Conservation (phyloP, 2,888 invertebrate species). For the Heteromurus nitidus region DNA sequence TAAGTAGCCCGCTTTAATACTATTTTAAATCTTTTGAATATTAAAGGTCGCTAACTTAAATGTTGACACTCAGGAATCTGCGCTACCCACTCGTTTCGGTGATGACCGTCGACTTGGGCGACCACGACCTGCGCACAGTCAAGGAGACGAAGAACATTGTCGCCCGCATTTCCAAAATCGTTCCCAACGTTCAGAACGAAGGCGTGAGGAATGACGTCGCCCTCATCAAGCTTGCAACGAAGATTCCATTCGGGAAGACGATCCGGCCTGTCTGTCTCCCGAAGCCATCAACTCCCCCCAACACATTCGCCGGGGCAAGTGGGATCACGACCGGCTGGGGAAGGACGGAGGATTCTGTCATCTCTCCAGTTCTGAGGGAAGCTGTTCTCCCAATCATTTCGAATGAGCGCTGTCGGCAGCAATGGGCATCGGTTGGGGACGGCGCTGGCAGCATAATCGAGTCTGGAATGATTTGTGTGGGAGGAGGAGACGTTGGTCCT, state of each 20-base stretch:
- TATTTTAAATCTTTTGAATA: not conserved
- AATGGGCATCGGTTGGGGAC: slow-evolving; percentile 62
- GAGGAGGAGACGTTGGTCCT: slow-evolving; percentile 68
- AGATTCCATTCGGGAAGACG: slow-evolving; percentile 58
- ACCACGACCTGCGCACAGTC: slow-evolving; percentile 67
- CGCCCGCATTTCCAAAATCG: slow-evolving; percentile 62
- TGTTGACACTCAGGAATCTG: slow-evolving; percentile 44
- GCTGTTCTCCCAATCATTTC: slow-evolving; percentile 60
- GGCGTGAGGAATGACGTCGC: slow-evolving; percentile 65
- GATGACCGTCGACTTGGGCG: slow-evolving; percentile 70
- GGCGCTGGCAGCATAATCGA: slow-evolving; percentile 65
- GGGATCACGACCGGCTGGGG: slow-evolving; percentile 71
- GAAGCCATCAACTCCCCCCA: slow-evolving; percentile 43
- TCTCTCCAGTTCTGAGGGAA: slow-evolving; percentile 69
- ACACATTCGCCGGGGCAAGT: slow-evolving; percentile 59
- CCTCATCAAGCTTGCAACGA: slow-evolving; percentile 65
- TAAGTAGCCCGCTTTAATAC: slow-evolving; percentile 34
- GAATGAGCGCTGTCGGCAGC: slow-evolving; percentile 59
- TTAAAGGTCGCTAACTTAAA: not conserved
- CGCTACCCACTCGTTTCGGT: slow-evolving; percentile 65
- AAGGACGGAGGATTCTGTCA: slow-evolving; percentile 68
- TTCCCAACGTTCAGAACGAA: slow-evolving; percentile 66
- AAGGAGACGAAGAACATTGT: slow-evolving; percentile 67
- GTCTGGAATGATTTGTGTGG: slow-evolving; percentile 61
- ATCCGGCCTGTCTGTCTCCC: slow-evolving; percentile 70